Base-by-base conservation (phyloP, 2,113 vertebrate species). In the Trochalopteron elliotii region DNA sequence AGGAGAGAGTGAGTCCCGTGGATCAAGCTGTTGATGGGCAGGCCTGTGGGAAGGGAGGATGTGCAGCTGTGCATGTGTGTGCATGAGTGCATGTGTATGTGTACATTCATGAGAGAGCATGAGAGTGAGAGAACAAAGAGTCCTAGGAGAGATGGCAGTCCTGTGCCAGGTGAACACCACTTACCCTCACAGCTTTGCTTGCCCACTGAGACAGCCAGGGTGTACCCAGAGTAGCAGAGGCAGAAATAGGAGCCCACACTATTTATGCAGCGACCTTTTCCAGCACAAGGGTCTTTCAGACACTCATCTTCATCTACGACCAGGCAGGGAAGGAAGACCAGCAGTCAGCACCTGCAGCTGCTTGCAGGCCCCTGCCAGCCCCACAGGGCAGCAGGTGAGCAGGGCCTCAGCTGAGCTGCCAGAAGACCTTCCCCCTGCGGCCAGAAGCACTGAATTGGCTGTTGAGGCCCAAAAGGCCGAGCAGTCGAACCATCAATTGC, bases 121-220 rank as follows among this genome's bases (percentile, higher is more conserved):
- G 10, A 81, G 9, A 14, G 33, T 2, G 1, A 67, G 45, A 89
- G 30, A 69, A 47, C 47, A 75, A 11, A 39, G 28, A 67, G 45
- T 59, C 12, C 22, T 17, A 25, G 30, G 40, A 35, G 30, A 83
- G 11, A 35, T 37, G 35, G 45, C 65, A 91, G 57, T 52, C 10
- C n/a, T 31, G 37, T 50, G 37, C 40, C 9, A 44, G 60, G 40
- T 0, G 1, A 60, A 30, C 47, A 40, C 15, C 12, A 68, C 98
- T 98, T 94, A 99, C 99, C 99, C 97, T 98, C 98, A 97, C 99
- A 99, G 92, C 97, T 98, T 96, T 98, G 99, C 69, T 94, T 98
- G 96, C 98, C 98, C 52, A 98, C 98, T 0, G 87, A 98, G 93
- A 98, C 97, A 92, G 97, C 93, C 95, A 98, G 97, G 35, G 93